A percentile compares a stretch with the other conserved stretches of the same genome.
phyloP scores from a whole-genome alignment of 2,888 invertebrate species.

The Cheilosia variabilis region DNA sequence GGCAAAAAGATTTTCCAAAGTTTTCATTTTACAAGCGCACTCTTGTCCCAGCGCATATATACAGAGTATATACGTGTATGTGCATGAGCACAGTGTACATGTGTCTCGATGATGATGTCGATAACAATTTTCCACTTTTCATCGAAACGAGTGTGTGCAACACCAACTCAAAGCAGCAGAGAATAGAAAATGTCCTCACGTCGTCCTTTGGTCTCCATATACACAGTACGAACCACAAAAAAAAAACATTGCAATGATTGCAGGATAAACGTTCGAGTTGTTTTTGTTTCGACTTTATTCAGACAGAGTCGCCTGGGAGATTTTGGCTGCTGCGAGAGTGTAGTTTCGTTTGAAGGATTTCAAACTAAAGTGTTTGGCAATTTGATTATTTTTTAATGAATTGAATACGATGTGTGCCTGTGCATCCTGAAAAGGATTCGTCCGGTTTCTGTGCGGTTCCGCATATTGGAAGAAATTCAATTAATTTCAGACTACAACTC shows the following conservation, averaged over 20 bases:
- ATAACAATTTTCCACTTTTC: slow-evolving; percentile 67
- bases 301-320: background rate
- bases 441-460: background rate
- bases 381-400: slow-evolving; percentile 58
- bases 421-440: slow-evolving; percentile 35
- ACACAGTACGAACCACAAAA: slow-evolving; percentile 41
- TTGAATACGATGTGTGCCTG: slow-evolving; percentile 29
- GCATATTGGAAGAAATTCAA: slow-evolving; percentile 44
- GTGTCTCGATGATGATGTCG: slow-evolving; percentile 34
- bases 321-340: background rate
- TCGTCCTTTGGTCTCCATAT: slow-evolving; percentile 6
- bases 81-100: background rate
- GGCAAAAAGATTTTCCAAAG: slow-evolving; percentile 28
- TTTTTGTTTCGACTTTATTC: slow-evolving; percentile 25
- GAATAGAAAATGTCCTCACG: slow-evolving; percentile 61
- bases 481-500: slow-evolving; percentile 27
- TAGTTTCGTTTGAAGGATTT: slow-evolving; percentile 30
- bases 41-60: background rate
- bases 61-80: background rate
- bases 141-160: slow-evolving; percentile 36
- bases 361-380: slow-evolving; percentile 37
- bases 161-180: slow-evolving; percentile 34
- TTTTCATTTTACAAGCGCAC: slow-evolving; percentile 22
- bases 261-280: slow-evolving; percentile 63
- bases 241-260: slow-evolving; percentile 59